phyloP scores from a whole-genome alignment of 2,113 vertebrate genomes.

The Mesembrinibis cayennensis region DNA sequence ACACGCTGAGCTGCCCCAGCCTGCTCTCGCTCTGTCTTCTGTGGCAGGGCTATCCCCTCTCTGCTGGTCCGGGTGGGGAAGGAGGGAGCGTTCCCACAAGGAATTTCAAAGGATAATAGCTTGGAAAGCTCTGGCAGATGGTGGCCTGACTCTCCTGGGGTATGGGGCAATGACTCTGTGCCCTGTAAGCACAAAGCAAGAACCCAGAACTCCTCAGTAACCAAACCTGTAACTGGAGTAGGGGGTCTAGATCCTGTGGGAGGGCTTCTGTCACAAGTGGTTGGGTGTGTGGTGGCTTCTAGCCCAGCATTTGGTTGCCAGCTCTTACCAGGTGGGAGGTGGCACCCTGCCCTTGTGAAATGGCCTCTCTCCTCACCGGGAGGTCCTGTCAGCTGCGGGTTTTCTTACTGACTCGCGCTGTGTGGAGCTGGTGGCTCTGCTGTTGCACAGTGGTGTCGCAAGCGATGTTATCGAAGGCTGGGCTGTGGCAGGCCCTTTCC shows the following conservation, averaged over 20 bases:
- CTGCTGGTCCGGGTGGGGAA: not conserved
- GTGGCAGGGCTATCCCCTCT: not conserved
- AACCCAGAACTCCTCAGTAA: not conserved
- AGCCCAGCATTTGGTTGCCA: not conserved
- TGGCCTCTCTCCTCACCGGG: accelerated
- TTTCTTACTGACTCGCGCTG: not conserved
- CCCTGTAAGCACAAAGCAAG: not conserved
- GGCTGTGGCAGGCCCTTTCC: not conserved
- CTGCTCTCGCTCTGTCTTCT: not conserved
- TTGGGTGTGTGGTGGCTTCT: not conserved
- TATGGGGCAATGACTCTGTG: too few relatives aligned
- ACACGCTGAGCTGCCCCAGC: not conserved
- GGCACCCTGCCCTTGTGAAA: not conserved
- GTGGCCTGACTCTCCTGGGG: not conserved
- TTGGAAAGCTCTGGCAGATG: not conserved
- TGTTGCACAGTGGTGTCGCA: not conserved
- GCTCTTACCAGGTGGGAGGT: not conserved
- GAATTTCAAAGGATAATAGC: not conserved
- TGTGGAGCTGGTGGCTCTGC: not conserved
- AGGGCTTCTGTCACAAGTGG: not conserved
- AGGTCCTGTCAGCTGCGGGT: not conserved
- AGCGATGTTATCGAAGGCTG: not conserved
- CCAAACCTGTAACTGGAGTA: not conserved
- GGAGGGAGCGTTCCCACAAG: not conserved
- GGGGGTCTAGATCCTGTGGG: not conserved